phyloP scores from a whole-genome alignment of 2,888 invertebrate genomes.

The Hemaris fuciformis region DNA sequence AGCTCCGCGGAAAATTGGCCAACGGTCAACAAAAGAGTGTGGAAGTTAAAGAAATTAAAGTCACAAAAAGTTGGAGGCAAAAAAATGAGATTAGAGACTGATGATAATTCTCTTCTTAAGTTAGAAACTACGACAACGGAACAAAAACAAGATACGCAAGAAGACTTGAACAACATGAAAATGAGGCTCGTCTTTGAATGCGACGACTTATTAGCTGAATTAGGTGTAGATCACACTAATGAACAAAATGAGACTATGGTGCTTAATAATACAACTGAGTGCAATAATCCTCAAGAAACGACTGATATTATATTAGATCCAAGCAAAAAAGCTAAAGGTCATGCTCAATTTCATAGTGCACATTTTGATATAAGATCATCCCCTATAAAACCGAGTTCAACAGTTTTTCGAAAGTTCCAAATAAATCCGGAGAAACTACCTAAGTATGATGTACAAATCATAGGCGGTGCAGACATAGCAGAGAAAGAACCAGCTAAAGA shows the following conservation, averaged over 20 bases:
- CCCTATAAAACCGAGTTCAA: slow-evolving; percentile 68
- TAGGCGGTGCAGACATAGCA: slow-evolving; percentile 53
- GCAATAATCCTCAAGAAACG: slow-evolving; percentile 15
- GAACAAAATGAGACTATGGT: background rate
- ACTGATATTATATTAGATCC: slow-evolving; percentile 19
- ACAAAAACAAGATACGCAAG: background rate
- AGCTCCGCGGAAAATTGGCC: slow-evolving; percentile 65
- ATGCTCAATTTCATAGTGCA: slow-evolving; percentile 65
- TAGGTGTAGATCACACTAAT: slow-evolving; percentile 10
- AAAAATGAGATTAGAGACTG: slow-evolving; percentile 54
- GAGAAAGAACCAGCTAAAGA: slow-evolving; percentile 22
- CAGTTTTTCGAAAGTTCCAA: slow-evolving; percentile 69
- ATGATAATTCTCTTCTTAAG: slow-evolving; percentile 44
- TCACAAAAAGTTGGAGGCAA: slow-evolving; percentile 46
- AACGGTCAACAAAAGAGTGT: slow-evolving; percentile 55
- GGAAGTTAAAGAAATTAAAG: slow-evolving; percentile 55
- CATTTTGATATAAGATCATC: slow-evolving; percentile 75
- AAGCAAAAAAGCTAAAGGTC: slow-evolving; percentile 38
- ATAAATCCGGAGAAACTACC: slow-evolving; percentile 65
- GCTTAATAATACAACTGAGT: slow-evolving; percentile 17
- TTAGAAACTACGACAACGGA: slow-evolving; percentile 50
- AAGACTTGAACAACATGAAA: slow-evolving; percentile 14
- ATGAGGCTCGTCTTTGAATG: slow-evolving; percentile 8
- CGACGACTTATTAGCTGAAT: slow-evolving; percentile 10
- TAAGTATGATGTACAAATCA: slow-evolving; percentile 60